These are phyloP conservation scores for Epistrophella euchroma DNA, from an alignment of 2,888 invertebrate genomes.

Conservation along the genomic window DNA sequence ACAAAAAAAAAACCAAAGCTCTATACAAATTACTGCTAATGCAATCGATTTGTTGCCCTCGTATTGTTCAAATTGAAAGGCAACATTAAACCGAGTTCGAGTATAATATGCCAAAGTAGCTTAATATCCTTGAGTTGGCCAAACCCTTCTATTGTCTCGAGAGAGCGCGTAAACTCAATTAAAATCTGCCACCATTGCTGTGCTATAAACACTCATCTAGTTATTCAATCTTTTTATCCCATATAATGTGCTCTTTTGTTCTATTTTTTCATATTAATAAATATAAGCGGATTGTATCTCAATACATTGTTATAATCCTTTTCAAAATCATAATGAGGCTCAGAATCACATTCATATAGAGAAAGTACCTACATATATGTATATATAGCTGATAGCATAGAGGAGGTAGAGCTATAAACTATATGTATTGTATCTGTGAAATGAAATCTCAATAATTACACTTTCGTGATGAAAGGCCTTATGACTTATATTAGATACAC, in stretches of 20 bases:
- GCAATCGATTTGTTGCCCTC: constrained; percentile 2
- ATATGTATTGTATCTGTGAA: constrained; percentile 9
- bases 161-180: constrained; percentile 16
- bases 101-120: neutral
- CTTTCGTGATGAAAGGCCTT: constrained; percentile 37
- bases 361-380: neutral
- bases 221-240: constrained; percentile 6
- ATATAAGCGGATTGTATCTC: constrained; percentile 31
- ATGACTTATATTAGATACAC: constrained; percentile 42
- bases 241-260: neutral
- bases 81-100: neutral
- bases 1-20: neutral
- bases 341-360: neutral
- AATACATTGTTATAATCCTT: constrained; percentile 29
- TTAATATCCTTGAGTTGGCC: constrained; percentile 9
- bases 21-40: constrained; percentile 22
- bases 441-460: constrained; percentile 48
- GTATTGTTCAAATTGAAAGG: neutral
- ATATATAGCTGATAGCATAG: no score
- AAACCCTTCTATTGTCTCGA: constrained; percentile 26
- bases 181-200: constrained; percentile 22
- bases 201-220: constrained; percentile 8
- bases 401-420: neutral
- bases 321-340: constrained; percentile 16
- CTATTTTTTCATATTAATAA: neutral